Evolutionary conservation across 2,888 invertebrate species (phyloP), one percentile per base, ranked within the genome.

Genomic region (Copidosoma aretas): DNA sequence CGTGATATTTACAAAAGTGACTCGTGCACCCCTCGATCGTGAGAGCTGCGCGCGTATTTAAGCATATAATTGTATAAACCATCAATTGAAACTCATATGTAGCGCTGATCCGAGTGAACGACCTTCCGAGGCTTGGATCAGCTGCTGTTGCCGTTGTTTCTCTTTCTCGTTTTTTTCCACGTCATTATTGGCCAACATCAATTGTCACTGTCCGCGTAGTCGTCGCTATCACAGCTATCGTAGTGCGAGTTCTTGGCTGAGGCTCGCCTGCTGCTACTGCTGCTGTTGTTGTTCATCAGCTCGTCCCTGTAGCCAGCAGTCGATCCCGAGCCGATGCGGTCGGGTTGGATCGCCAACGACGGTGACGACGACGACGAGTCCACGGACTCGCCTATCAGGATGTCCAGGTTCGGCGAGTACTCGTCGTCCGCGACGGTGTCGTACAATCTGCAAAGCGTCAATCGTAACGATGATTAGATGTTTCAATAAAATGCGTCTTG

Each of bases 361-460:
- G 21, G n/a, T 12, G 49, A 25, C 64, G 46, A 60, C 32, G n/a
- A 52, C 39, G 21, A 21, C n/a, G 49, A 25, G 54, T 80, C 77
- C 69, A 75, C 71, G 5, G 77, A 75, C 64, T 79, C 77, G 25
- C 75, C 74, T 21, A 77, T 77, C 74, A 89, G 86, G 71, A 88
- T 87, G 79, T 90, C 90, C 77, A 91, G 79, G 80, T 90, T 90
- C 73, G 90, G 90, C 71, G 91, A 90, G 72, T 91, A 86, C 74
- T 88, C 86, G 80, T 91, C 91, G 71, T 91, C 91, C 60, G 76
- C 75, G 58, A 52, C 63, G 61, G 78, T 77, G 71, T 81, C 80
- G 71, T 80, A 79, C 32, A 77, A 71, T 74, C 82, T 82, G 75
- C 1, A 63, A 64, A 59, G 14, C 22, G 3, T 15, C 15, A 12